Evolutionary conservation across 1,140 invertebrate genomes (phyloP).

Genomic region (Helicorthomorpha holstii): DNA sequence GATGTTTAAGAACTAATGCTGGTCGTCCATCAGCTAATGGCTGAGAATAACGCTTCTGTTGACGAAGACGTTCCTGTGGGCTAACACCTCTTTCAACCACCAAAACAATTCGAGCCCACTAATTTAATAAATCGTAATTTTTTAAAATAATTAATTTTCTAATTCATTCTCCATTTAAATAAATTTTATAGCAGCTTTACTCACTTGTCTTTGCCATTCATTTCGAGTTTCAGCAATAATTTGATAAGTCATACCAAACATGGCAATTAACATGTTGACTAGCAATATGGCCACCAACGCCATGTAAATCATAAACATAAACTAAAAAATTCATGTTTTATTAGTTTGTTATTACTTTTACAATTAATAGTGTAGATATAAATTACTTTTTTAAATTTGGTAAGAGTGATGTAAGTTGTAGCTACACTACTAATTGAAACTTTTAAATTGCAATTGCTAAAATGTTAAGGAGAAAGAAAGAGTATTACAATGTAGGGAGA

Average conservation of each 20-base stretch:
- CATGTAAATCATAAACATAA: constrained; percentile 90
- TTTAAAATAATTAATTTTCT: background rate
- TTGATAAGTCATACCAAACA: constrained; percentile 99
- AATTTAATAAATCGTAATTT: constrained; percentile 2
- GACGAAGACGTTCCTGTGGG: constrained; percentile 61
- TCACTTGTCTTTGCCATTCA: constrained; percentile 92
- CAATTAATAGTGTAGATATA: background rate
- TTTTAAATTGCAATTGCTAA: no score
- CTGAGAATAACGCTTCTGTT: constrained; percentile 82
- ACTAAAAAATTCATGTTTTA: constrained; percentile 28
- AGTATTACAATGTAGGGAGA: no score
- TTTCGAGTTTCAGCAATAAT: constrained; percentile 86
- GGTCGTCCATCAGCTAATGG: constrained; percentile 79
- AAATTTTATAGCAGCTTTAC: background rate
- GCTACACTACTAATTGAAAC: no score
- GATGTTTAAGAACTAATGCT: constrained; percentile 66
- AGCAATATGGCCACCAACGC: constrained; percentile 84
- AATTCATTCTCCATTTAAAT: background rate
- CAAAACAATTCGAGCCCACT: constrained; percentile 94
- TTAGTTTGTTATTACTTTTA: background rate
- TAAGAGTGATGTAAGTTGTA: no score
- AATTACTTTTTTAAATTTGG: no score
- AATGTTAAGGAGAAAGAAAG: no score
- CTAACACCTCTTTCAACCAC: constrained; percentile 89
- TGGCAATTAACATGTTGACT: constrained; percentile 97